Evolutionary conservation across 92 coral and sea anemone genomes (phyloP).

Genomic region (Metridium senile): DNA sequence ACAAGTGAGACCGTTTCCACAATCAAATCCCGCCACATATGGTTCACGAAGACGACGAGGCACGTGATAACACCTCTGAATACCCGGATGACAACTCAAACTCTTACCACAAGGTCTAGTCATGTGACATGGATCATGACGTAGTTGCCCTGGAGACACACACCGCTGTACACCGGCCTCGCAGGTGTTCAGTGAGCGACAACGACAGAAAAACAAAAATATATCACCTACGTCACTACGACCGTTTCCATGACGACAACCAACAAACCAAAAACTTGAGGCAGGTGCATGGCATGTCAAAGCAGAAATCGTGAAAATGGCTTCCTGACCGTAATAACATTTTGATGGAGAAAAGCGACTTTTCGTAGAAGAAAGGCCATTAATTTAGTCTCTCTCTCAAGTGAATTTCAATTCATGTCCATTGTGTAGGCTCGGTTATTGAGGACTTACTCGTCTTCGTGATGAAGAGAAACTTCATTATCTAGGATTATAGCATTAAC

Average conservation of each 20-base stretch:
- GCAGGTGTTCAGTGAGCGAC: constrained; percentile 82
- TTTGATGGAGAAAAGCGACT: not conserved
- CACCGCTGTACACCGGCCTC: constrained; percentile 92
- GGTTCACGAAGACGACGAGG: constrained; percentile 90
- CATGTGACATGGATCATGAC: constrained; percentile 79
- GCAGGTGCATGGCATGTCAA: constrained; percentile 40
- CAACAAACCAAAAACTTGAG: constrained; percentile 80
- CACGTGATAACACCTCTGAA: constrained; percentile 90
- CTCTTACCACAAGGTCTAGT: constrained; percentile 88
- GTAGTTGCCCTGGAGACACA: constrained; percentile 65
- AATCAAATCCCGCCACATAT: constrained; percentile 78
- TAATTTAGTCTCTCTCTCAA: not conserved
- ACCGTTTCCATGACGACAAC: constrained; percentile 95
- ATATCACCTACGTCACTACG: constrained; percentile 78
- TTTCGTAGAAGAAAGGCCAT: not conserved
- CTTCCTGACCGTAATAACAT: not conserved
- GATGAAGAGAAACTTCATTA: not conserved
- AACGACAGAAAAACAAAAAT: constrained; percentile 93
- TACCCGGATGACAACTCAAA: constrained; percentile 96
- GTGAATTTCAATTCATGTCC: not conserved
- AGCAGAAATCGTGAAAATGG: not conserved
- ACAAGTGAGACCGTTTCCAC: constrained; percentile 88
- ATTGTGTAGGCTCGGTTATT: not conserved
- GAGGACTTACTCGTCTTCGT: not conserved
- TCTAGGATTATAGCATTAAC: not conserved